Percentiles rank a stretch among this genome's conserved stretches.
phyloP scores from a whole-genome alignment of 2,113 vertebrate genomes.

The Procavia capensis region DNA sequence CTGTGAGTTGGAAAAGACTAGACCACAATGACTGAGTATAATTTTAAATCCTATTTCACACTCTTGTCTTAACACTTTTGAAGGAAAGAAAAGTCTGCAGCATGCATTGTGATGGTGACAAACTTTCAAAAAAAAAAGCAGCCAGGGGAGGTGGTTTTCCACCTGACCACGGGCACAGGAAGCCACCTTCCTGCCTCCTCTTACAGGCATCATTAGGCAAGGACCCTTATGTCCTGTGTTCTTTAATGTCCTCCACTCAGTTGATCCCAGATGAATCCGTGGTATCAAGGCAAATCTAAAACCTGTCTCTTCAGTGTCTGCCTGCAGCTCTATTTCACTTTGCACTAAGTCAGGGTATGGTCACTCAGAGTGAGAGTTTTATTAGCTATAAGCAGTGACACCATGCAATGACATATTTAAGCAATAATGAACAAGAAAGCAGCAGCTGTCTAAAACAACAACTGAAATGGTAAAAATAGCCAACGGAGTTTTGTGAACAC shows the following conservation, averaged over 20 bases:
- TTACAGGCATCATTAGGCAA: constrained; percentile 30
- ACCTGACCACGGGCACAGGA: background rate
- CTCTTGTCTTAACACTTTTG: background rate
- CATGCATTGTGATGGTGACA: background rate
- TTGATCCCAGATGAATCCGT: background rate
- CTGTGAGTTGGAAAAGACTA: background rate
- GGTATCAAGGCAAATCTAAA: constrained; percentile 8
- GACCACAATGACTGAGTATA: background rate
- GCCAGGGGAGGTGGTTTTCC: background rate
- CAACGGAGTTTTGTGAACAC: background rate
- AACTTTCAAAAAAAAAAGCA: background rate
- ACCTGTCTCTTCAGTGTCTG: background rate
- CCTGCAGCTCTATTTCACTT: constrained; percentile 23
- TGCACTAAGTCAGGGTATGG: constrained; percentile 35
- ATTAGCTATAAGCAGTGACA: constrained; percentile 50
- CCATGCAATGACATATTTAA: constrained; percentile 64
- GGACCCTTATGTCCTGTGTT: background rate
- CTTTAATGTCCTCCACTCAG: background rate
- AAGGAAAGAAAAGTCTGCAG: background rate
- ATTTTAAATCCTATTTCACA: too few relatives aligned
- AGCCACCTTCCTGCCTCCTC: background rate
- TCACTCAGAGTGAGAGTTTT: constrained; percentile 48
- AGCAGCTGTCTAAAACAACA: constrained; percentile 1
- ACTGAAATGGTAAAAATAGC: background rate
- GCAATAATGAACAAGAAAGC: constrained; percentile 66